phyloP scores from a whole-genome alignment of 1,140 invertebrate genomes.

The Calliopsis andreniformis region DNA sequence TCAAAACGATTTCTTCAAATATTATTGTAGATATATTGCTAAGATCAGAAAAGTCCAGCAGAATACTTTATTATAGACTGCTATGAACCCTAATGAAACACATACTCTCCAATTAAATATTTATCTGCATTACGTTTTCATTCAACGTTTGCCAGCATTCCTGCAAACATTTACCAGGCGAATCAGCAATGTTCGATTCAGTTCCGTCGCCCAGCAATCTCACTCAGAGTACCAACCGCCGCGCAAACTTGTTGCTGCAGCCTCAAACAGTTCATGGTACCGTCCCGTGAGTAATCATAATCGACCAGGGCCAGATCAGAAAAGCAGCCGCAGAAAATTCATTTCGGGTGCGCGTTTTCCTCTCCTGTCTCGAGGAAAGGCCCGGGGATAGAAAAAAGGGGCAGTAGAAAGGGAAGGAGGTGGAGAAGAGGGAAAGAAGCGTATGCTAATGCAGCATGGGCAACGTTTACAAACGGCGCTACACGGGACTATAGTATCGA shows the following conservation, averaged over 20 bases:
- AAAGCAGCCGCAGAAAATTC: background rate
- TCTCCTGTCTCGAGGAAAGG: conserved; percentile 37
- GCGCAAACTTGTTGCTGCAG: background rate
- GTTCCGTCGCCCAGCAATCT: too few species aligned
- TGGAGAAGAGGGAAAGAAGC: conserved; percentile 50
- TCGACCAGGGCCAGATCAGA: background rate
- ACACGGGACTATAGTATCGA: conserved; percentile 64
- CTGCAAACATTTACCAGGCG: too few species aligned
- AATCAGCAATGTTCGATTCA: too few species aligned
- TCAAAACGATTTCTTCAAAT: background rate
- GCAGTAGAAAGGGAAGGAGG: conserved; percentile 62
- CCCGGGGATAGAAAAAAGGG: conserved; percentile 56
- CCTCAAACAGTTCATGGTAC: background rate
- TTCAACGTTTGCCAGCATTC: too few species aligned
- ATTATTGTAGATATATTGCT: too few species aligned
- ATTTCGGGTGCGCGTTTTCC: conserved; percentile 1
- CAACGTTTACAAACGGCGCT: conserved; percentile 65
- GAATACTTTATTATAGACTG: too few species aligned
- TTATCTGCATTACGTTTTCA: too few species aligned
- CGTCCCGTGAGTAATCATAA: background rate
- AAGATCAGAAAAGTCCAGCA: too few species aligned
- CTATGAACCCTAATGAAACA: too few species aligned
- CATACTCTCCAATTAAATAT: too few species aligned
- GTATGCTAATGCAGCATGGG: conserved; percentile 65
- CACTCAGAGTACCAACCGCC: background rate